Base-by-base conservation (phyloP, 2,113 vertebrate genomes). In the Indicator indicator region DNA sequence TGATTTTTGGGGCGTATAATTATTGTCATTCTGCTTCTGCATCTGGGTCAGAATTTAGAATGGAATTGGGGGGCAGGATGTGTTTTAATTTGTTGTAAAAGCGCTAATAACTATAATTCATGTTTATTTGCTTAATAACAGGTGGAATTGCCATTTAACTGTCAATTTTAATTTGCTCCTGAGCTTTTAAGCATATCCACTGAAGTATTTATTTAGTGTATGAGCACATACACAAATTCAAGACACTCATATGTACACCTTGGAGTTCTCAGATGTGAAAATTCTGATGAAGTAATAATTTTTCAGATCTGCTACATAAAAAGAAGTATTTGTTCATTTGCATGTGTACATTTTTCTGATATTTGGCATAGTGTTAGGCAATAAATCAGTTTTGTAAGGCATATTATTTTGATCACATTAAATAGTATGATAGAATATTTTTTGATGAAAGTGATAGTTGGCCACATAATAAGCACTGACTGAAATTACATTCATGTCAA, bases 181-280 rank as follows among this genome's bases (percentile, higher is more conserved):
- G 27, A 21, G 16, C 30, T 87, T 89, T 91, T 91, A 94, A 82
- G 32, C 6, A 6, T 85, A 58, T 71, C 23, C 19, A 16, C 16
- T 6, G 11, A 71, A 59, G 16, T 68, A 60, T 75, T 89, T 78
- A 15, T 59, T 89, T 82, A 68, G 16, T 6, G 24, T 64, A 24
- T 63, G n/a, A 36, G 9, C 46, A 26, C 8, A 12, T 5, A 17
- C 32, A 42, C 7, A 91, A 85, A 82, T 33, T 40, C 14, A 68
- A 32, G 30, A n/a, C 3, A 1, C 19, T 27, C 56, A 6, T 1
- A 0, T 36, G 16, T 64, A 20, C 10, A 28, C 12, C 5, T 38
- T 58, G 4, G 2, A 60, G 11, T 55, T 30, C 21, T 75, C 21
- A 55, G 62, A 21, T 64, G 6, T 60, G 32, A 54, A 79, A 64